phyloP scores from a whole-genome alignment of 2,888 invertebrate species.

The Drymonia ruficornis region DNA sequence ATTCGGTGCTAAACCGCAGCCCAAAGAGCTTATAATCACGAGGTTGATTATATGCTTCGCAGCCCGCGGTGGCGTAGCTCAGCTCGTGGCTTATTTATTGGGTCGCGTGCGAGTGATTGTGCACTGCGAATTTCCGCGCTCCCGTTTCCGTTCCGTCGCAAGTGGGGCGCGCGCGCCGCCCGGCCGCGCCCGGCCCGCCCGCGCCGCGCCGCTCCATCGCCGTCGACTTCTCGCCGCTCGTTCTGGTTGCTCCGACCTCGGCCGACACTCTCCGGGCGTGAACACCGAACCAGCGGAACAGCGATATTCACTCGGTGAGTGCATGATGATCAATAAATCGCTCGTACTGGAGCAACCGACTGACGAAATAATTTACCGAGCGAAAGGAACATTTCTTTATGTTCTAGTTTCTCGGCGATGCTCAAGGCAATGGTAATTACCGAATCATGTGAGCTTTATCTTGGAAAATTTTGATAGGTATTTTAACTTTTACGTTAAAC shows the following conservation, averaged over 20 bases:
- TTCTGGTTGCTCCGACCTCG: neutral
- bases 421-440: neutral
- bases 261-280: neutral
- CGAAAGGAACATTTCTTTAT: neutral
- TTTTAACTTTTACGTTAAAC: neutral
- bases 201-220: neutral
- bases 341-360: neutral
- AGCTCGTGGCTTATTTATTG: constrained; percentile 8
- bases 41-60: no score
- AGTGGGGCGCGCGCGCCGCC: constrained; percentile 84
- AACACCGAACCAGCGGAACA: neutral
- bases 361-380: neutral
- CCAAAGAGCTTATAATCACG: no score
- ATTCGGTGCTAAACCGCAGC: neutral
- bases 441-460: neutral
- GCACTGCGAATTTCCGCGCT: constrained; percentile 8
- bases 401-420: neutral
- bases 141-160: constrained; percentile 53
- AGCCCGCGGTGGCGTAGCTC: neutral
- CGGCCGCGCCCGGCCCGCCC: constrained; percentile 3
- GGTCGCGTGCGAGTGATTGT: constrained; percentile 42
- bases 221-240: neutral
- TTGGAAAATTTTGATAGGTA: neutral
- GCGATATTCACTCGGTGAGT: neutral
- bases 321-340: neutral